phyloP scores from a whole-genome alignment of 2,888 invertebrate genomes.

The Melitaea athalia region DNA sequence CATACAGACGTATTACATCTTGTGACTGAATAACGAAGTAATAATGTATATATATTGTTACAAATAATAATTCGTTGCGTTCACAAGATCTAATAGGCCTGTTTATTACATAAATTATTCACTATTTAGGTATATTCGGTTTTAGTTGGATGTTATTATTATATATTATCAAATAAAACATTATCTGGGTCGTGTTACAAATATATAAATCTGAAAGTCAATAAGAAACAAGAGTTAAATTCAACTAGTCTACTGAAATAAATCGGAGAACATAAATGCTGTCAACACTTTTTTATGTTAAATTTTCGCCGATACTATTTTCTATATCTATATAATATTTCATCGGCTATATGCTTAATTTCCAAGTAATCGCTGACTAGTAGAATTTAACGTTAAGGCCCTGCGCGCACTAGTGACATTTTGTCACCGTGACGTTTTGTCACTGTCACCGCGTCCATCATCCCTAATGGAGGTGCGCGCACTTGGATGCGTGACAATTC shows the following conservation, averaged over 20 bases:
- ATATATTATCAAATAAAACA: constrained; percentile 21
- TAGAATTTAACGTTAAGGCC: constrained; percentile 14
- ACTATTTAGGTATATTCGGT: constrained; percentile 14
- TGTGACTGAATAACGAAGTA: background rate
- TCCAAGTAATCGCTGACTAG: constrained; percentile 11
- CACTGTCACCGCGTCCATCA: too few species aligned
- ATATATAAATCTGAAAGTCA: constrained; percentile 15
- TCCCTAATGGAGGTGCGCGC: too few species aligned
- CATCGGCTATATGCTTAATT: constrained; percentile 4
- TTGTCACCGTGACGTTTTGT: too few species aligned
- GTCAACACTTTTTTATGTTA: background rate
- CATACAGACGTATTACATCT: constrained; percentile 9
- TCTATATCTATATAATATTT: background rate
- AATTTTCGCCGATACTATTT: background rate
- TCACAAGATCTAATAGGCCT: constrained; percentile 7
- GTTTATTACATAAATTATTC: constrained; percentile 8
- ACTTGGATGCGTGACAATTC: too few species aligned
- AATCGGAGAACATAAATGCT: background rate
- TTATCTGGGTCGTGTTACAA: constrained; percentile 14
- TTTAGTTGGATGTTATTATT: constrained; percentile 9
- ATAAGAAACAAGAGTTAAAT: constrained; percentile 11
- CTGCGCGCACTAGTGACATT: too few species aligned
- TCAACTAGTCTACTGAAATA: constrained; percentile 4
- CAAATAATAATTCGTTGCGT: background rate
- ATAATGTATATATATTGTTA: background rate